Evolutionary conservation across 2,113 vertebrate species (phyloP).

Genomic region (Epinephelus fuscoguttatus): DNA sequence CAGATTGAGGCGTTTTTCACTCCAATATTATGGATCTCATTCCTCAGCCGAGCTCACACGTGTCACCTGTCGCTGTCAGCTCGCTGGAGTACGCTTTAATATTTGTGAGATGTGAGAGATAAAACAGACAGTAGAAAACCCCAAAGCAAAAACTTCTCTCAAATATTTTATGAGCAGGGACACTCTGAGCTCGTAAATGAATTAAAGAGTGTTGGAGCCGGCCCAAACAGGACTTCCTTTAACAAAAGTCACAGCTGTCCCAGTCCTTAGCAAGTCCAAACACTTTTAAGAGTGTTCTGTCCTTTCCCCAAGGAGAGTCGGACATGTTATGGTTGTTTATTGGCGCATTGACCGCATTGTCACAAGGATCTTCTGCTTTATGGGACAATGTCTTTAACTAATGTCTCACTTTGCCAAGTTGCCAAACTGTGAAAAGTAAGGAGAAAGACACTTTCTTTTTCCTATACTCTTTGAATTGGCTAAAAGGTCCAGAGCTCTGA

Average conservation of each 20-base stretch:
- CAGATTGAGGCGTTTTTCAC: background rate
- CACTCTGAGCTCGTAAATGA: constrained; percentile 23
- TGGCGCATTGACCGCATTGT: background rate
- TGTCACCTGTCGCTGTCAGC: constrained; percentile 23
- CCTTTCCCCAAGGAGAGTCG: background rate
- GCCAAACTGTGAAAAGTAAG: background rate
- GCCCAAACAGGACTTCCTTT: constrained; percentile 17
- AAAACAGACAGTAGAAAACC: background rate
- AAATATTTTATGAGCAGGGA: constrained; percentile 59
- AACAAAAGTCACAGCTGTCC: background rate
- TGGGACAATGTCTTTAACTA: background rate
- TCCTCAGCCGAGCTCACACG: background rate
- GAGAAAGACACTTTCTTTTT: background rate
- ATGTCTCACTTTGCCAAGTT: background rate
- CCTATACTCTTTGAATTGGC: background rate
- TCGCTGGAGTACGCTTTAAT: constrained; percentile 17
- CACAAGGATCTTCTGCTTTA: background rate
- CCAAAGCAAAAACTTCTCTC: constrained; percentile 17
- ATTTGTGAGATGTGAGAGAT: constrained; percentile 1
- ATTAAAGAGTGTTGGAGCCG: constrained; percentile 10
- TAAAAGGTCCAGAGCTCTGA: background rate
- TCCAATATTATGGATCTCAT: constrained; percentile 2
- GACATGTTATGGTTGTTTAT: constrained; percentile 14
- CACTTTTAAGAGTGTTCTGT: constrained; percentile 4
- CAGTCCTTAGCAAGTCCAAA: background rate